phyloP scores from a whole-genome alignment of 2,888 invertebrate species.

The Tiphia femorata region DNA sequence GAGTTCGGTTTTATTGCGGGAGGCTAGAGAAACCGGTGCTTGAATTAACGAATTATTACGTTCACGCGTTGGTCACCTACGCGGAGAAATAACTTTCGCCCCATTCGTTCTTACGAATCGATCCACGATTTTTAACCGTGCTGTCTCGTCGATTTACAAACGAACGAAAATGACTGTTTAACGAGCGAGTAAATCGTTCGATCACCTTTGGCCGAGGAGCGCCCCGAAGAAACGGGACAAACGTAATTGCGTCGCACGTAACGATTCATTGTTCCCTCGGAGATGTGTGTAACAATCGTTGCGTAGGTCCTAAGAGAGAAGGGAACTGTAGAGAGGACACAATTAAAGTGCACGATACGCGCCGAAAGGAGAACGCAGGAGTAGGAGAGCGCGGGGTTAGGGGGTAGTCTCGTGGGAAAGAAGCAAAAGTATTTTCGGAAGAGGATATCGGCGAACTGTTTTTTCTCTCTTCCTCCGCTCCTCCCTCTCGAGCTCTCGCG shows the following conservation, averaged over 20 bases:
- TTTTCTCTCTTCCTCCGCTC: conserved; percentile 7
- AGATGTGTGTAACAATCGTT: too few species aligned
- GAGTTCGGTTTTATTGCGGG: neutral
- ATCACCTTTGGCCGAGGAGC: too few species aligned
- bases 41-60: too few species aligned
- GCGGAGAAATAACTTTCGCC: too few species aligned
- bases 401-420: conserved; percentile 51
- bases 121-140: too few species aligned
- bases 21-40: neutral
- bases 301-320: neutral
- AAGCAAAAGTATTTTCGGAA: conserved; percentile 37
- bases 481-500: neutral
- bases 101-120: too few species aligned
- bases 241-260: too few species aligned
- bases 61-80: too few species aligned
- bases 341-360: conserved; percentile 38
- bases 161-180: too few species aligned
- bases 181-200: too few species aligned
- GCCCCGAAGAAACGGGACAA: too few species aligned
- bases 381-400: conserved; percentile 38
- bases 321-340: conserved; percentile 25
- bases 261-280: too few species aligned
- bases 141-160: neutral
- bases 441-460: conserved; percentile 44
- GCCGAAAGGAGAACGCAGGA: conserved; percentile 2